Evolutionary conservation across 2,888 invertebrate genomes (phyloP).

Genomic region (Sarcophaga rosellei): DNA sequence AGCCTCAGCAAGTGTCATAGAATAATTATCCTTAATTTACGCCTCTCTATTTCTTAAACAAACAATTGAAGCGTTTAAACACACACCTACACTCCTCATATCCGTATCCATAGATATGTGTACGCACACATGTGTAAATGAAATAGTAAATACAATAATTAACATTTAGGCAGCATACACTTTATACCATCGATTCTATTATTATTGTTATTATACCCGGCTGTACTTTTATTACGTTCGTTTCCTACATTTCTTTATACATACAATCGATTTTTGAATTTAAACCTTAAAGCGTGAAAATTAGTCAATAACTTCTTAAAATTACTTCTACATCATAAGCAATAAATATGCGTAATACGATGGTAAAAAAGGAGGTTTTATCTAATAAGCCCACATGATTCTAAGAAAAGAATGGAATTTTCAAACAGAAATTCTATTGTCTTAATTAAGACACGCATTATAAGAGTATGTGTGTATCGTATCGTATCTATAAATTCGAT

Average conservation of each 20-base stretch:
- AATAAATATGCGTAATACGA: too few relatives aligned
- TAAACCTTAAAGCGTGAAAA: slow-evolving; percentile 34
- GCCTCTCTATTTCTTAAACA: neutral
- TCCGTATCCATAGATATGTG: slow-evolving; percentile 6
- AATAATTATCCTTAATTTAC: slow-evolving; percentile 55
- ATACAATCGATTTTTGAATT: slow-evolving; percentile 51
- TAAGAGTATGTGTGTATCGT: too few relatives aligned
- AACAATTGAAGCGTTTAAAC: too few relatives aligned
- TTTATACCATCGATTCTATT: slow-evolving; percentile 6
- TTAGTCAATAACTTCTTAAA: slow-evolving; percentile 44
- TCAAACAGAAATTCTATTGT: too few relatives aligned
- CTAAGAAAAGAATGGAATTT: too few relatives aligned
- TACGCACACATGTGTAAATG: neutral
- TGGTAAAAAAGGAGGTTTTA: too few relatives aligned
- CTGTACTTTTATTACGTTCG: slow-evolving; percentile 3
- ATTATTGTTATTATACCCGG: slow-evolving; percentile 3
- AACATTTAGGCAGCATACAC: neutral
- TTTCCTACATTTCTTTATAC: slow-evolving; percentile 16
- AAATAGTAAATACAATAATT: neutral
- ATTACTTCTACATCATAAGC: neutral
- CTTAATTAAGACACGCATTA: too few relatives aligned
- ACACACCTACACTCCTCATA: neutral
- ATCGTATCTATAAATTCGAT: too few relatives aligned
- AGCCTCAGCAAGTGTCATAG: slow-evolving; percentile 38
- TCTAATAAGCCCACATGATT: too few relatives aligned